Conservation (phyloP, 2,797 vertebrate genomes). For the Acestrorhynchus altus region DNA sequence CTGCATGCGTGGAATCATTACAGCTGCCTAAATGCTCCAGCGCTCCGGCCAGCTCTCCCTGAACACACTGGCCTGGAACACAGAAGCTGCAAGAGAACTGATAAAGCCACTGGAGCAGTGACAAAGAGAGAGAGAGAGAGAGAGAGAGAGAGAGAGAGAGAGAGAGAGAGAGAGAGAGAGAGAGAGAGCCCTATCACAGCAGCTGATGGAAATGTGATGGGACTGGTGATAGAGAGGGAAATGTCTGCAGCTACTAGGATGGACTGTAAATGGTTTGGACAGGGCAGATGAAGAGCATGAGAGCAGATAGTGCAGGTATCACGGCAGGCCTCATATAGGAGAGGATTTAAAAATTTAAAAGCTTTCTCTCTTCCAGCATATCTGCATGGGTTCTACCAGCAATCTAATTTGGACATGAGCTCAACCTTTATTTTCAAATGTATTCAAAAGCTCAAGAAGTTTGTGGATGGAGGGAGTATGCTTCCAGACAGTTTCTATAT, state of each 20-base stretch:
- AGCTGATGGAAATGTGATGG: constrained; percentile 61
- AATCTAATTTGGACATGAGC: background rate
- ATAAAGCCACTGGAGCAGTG: constrained; percentile 64
- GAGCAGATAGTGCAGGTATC: background rate
- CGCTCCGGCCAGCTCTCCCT: constrained; percentile 63
- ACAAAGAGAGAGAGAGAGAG: constrained; percentile 19
- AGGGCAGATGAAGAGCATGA: constrained; percentile 18
- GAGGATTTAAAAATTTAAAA: background rate
- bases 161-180: constrained; percentile 28
- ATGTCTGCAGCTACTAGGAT: constrained; percentile 53
- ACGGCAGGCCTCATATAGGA: background rate
- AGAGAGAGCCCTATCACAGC: constrained; percentile 44
- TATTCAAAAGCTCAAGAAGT: constrained; percentile 6
- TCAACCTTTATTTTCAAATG: constrained; percentile 2
- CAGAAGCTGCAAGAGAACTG: constrained; percentile 62
- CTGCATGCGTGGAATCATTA: constrained; percentile 64
- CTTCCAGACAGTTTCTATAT: constrained; percentile 22
- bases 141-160: constrained; percentile 33
- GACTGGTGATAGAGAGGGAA: constrained; percentile 51
- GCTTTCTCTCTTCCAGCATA: background rate
- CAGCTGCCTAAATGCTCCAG: constrained; percentile 68
- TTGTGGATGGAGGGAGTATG: background rate
- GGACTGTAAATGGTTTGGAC: constrained; percentile 52
- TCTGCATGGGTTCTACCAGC: background rate
- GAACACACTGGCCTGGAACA: constrained; percentile 73